Percentiles rank a stretch among this genome's conserved stretches.
These are phyloP conservation scores for Ciona savignyi DNA, from an alignment of 23 tunicate genomes.

Conservation along the genomic window DNA sequence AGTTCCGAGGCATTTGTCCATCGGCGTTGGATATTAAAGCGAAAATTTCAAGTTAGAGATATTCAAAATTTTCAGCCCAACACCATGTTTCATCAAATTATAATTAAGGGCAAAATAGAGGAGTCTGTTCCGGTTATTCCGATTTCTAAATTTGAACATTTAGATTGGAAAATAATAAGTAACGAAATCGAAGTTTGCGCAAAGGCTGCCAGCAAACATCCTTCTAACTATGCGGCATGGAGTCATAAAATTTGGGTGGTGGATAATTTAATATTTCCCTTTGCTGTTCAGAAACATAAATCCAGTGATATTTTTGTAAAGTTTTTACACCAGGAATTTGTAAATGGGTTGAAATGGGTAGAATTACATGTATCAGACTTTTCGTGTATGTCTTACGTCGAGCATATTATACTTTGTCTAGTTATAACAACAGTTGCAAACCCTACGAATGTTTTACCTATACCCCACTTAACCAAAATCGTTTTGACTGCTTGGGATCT, in stretches of 20 bases:
- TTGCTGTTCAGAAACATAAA: not conserved
- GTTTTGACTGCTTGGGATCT: not conserved
- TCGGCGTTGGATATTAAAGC: not conserved
- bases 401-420: not conserved
- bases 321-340: not conserved
- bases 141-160: too few species aligned
- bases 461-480: not conserved
- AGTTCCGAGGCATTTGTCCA: not conserved
- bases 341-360: not conserved
- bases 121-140: too few species aligned
- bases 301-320: not conserved
- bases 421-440: not conserved
- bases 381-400: not conserved
- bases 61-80: not conserved
- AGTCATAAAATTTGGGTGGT: not conserved
- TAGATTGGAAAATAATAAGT: not conserved
- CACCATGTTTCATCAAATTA: not conserved
- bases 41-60: not conserved
- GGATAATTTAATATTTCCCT: not conserved
- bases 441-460: not conserved
- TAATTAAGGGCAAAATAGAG: too few species aligned
- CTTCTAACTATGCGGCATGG: not conserved
- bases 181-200: not conserved
- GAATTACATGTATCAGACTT: not conserved
- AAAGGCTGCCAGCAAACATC: not conserved